A percentile compares a stretch with the other conserved stretches of the same genome.
These are phyloP conservation scores for Rhopalosiphum nymphaeae DNA, from an alignment of 2,888 invertebrate genomes.

Conservation along the genomic window DNA sequence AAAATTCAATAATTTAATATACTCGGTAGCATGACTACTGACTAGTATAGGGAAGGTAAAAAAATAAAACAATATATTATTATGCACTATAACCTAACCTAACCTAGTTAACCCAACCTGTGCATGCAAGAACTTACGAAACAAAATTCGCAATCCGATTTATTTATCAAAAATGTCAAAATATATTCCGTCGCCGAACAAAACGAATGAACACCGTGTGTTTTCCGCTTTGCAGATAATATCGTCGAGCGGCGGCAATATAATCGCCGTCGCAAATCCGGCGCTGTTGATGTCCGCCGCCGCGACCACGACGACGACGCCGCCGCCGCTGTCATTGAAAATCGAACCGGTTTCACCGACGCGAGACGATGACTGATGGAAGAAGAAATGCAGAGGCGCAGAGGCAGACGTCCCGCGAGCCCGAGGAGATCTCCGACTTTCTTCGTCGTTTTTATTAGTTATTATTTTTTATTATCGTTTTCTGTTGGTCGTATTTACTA, in stretches of 20 bases:
- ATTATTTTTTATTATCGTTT: slow-evolving; percentile 34
- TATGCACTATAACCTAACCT: neutral
- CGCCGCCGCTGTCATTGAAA: slow-evolving; percentile 47
- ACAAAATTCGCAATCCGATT: neutral
- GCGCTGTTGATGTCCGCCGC: slow-evolving; percentile 77
- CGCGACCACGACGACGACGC: slow-evolving; percentile 68
- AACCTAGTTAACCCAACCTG: too few relatives aligned
- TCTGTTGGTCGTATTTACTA: neutral
- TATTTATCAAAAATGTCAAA: neutral
- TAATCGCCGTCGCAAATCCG: slow-evolving; percentile 91
- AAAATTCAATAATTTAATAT: neutral
- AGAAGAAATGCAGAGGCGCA: neutral
- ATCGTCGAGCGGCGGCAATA: slow-evolving; percentile 86
- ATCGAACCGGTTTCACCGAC: slow-evolving; percentile 63
- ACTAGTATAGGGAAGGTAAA: neutral
- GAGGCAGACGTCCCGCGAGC: neutral
- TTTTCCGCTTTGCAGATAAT: slow-evolving; percentile 76
- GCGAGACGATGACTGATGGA: neutral
- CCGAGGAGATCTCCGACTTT: neutral
- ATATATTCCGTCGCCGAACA: neutral
- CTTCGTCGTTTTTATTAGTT: neutral
- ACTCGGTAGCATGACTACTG: too few relatives aligned
- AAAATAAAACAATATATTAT: neutral
- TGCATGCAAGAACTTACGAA: too few relatives aligned
- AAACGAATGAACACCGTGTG: neutral